Base-by-base conservation (phyloP, 1,140 invertebrate species). In the Cydia pomonella region DNA sequence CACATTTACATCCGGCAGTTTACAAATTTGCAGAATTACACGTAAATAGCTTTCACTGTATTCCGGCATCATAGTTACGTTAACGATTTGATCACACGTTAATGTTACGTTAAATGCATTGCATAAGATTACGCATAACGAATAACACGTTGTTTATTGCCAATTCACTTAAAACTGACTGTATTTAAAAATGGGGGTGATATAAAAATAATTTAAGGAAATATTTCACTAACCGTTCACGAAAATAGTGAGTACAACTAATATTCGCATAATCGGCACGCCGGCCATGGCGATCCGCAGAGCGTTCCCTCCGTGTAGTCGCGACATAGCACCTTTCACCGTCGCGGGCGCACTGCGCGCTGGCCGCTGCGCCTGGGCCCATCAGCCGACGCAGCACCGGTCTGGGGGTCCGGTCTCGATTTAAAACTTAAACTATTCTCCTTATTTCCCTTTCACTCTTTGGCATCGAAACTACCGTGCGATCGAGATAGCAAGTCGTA, bases 251-350 rank as follows among this genome's bases (percentile, higher is more conserved):
- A 87, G 88, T 79, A 91, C 82, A 78, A 90, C 63, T 75, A 91
- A 81, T 84, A 90, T 84, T 84, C 85, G 84, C 84, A 80, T 79
- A 79, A 79, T 83, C 53, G 76, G 72, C 23, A 75, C 13, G 63
- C 80, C 77, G 74, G 85, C 78, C 84, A 87, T 89, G 77, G 79
- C 77, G 80, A 77, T 75, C 74, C 82, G 82, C 76, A 76, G 74
- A 79, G 74, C 66, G 81, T 83, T 83, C 77, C 83, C 81, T 80
- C 75, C 73, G 75, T 77, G 76, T 77, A 79, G 76, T 72, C 79
- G 78, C 85, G 87, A 87, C 86, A 90, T 87, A 78, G 78, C 80
- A 81, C 90, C 90, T 91, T 92, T 92, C 90, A 91, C 89, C 82
- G 86, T 72, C 87, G 87, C 84, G 80, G 77, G 82, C 85, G 81